phyloP scores from a whole-genome alignment of 2,797 vertebrate species.

The Pipistrellus pipistrellus region DNA sequence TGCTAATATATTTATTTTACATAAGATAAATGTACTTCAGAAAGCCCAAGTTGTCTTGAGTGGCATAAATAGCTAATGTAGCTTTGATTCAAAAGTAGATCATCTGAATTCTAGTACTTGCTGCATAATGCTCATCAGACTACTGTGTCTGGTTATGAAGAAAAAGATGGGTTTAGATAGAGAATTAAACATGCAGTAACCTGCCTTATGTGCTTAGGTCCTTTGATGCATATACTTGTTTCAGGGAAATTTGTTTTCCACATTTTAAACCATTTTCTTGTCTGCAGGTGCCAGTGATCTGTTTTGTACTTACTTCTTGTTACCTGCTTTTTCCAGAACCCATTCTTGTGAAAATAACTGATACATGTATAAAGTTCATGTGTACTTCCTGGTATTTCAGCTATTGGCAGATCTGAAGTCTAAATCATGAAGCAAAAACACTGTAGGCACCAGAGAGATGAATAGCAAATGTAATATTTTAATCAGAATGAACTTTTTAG shows the following conservation, averaged over 20 bases:
- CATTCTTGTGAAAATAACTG: conserved; percentile 10
- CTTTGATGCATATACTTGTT: neutral
- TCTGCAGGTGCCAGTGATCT: neutral
- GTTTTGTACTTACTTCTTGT: neutral
- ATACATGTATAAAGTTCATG: conserved; percentile 14
- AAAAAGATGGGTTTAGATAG: neutral
- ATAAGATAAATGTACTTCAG: neutral
- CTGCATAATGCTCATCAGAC: neutral
- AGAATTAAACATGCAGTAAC: neutral
- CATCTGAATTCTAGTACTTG: neutral
- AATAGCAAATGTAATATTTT: conserved; percentile 30
- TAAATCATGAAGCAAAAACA: neutral
- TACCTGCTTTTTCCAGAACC: neutral
- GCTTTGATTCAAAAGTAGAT: neutral
- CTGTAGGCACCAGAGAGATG: neutral
- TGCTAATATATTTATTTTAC: neutral
- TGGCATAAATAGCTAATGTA: neutral
- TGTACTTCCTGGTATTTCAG: neutral
- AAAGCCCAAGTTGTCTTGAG: neutral
- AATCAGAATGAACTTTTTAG: neutral
- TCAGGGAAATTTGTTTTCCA: neutral
- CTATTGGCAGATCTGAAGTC: neutral
- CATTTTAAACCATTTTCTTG: neutral
- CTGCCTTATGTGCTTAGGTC: neutral
- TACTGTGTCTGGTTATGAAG: neutral